Evolutionary conservation across 1,140 invertebrate genomes (phyloP), one percentile per base, ranked within the genome.

Genomic region (Ladona fulva): DNA sequence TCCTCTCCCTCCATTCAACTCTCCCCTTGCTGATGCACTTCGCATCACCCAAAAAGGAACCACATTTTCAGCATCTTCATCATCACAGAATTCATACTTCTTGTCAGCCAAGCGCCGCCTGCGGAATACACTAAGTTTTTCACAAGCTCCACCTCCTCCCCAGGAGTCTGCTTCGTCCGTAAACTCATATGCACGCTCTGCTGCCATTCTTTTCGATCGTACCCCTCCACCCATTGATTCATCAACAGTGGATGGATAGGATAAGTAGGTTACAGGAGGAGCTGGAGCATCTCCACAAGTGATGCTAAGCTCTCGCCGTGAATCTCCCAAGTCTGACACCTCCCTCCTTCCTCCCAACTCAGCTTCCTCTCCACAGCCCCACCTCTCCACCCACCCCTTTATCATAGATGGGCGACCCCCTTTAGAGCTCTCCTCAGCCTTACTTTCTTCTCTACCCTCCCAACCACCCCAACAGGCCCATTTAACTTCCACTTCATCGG

Each of bases 31-130:
- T 19, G 52, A 66, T 66, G 52, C 14, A 22, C 52, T 22, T 19
- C 52, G 52, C 52, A 66, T 66, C 52, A 66, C 52, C 52, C 52
- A 66, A 66, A 66, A 66, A 66, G 92, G 92, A 80, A 94, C 90
- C 78, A 94, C 94, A 84, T 94, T 94, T 83, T 94, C 93, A 8
- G 91, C 91, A 25, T 82, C 80, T 75, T 84, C 94, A 81, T 94
- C 93, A 78, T 95, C 94, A 5, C 92, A 93, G 81, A 95, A 95
- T 83, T 96, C 95, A 82, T 97, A 97, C 82, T 96, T 95, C 83
- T 96, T 96, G 82, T 97, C 94, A 0, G 95, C 95, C 42, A 95
- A 84, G 3, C 93, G 87, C 75, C 94, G 88, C 82, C 94, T 94
- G 7, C 93, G 87, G 83, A 93, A 94, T 74, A 90, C 91, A 80